phyloP scores from a whole-genome alignment of 2,888 invertebrate genomes.

The Aleiodes alternator region DNA sequence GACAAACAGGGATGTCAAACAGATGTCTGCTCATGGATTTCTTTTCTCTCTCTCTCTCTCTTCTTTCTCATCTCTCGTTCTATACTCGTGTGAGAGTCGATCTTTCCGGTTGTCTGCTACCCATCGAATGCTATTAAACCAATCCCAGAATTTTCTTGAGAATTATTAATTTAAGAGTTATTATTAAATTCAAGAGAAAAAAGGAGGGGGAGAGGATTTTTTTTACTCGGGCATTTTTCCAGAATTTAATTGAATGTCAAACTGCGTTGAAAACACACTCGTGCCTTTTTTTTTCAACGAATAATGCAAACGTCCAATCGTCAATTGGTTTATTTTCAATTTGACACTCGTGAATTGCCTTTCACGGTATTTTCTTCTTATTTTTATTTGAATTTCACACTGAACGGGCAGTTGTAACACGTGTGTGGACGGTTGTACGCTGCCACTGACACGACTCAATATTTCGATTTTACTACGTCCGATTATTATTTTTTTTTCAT shows the following conservation, averaged over 20 bases:
- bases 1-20: slow-evolving; percentile 76
- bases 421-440: not conserved
- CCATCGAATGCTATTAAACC: slow-evolving; percentile 4
- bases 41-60: slow-evolving; percentile 26
- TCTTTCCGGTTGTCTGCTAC: slow-evolving; percentile 15
- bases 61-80: not conserved
- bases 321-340: not conserved
- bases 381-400: not conserved
- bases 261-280: too few species aligned
- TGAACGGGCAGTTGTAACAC: not conserved
- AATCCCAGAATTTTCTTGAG: not conserved
- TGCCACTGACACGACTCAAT: slow-evolving; percentile 19
- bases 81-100: slow-evolving; percentile 13
- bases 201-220: not conserved
- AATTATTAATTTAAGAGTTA: slow-evolving; percentile 1
- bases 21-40: slow-evolving; percentile 66
- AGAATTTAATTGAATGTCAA: not conserved
- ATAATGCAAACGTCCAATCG: not conserved
- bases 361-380: slow-evolving; percentile 6
- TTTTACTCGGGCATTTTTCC: not conserved
- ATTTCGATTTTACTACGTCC: slow-evolving; percentile 1
- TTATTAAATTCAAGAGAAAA: not conserved
- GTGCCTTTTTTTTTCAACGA: not conserved
- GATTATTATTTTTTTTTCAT: too few species aligned
- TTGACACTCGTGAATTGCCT: slow-evolving; percentile 3